Base-by-base conservation (phyloP, 2,113 vertebrate genomes). In the Campylomormyrus tamandua region DNA sequence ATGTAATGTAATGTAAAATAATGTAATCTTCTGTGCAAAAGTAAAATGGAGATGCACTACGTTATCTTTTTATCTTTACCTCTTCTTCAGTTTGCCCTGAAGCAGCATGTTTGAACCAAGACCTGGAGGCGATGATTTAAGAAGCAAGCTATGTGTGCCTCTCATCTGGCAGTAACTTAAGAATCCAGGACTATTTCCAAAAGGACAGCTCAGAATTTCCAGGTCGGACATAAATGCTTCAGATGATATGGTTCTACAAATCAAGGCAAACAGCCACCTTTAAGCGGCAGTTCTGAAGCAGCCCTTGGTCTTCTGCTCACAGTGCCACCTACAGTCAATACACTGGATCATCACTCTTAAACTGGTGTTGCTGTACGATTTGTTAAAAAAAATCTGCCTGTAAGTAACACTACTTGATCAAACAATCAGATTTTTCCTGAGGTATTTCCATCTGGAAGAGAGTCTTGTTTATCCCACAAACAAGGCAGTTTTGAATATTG, bases 151-250 rank as follows among this genome's bases (percentile, higher is more conserved):
- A 88, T 88, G 52, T 27, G 56, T 66, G 52, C 17, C 31, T 88
- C 42, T 88, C 49, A 52, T 87, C 85, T 52, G 49, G 49, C 49
- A 52, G 49, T 52, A 87, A 49, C 85, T 5, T 87, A 87, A 87
- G 85, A 46, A 87, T 52, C 46, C 49, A 49, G 24, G 13, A 87
- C 49, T 49, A 31, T 87, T 31, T 87, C 46, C 85, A 87, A 50
- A n/a, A 52, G 49, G 85, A 87, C 46, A 52, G 49, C 46, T 31
- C 49, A 87, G 49, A 87, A 87, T 27, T 53, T 87, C 85, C 85
- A 87, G 15, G 48, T 50, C 10, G 3, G 46, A 35, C 45, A 35
- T 19, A 10, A n/a, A 46, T n/a, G 39, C 39, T 48, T 84, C 42
- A 48, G 27, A 53, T 17, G 27, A 52, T 31, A 19, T 5, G 15